A percentile compares a stretch with the other conserved stretches of the same genome.
These are phyloP conservation scores for Chironomus tentans DNA, from an alignment of 2,888 invertebrate species.

Conservation along the genomic window DNA sequence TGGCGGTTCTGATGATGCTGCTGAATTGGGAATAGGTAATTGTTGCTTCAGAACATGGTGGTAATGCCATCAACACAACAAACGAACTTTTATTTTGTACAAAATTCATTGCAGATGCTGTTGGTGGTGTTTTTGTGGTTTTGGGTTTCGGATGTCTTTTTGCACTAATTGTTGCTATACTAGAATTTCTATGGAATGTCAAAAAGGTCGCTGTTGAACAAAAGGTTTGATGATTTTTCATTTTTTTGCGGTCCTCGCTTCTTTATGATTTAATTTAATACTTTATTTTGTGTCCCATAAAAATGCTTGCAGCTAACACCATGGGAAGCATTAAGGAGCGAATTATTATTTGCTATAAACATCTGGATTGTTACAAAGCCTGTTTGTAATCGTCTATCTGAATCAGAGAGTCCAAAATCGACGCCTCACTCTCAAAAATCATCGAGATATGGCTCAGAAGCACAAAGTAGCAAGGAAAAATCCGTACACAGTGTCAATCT, in stretches of 20 bases:
- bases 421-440: slow-evolving; percentile 6
- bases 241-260: slow-evolving; percentile 29
- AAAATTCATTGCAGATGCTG: slow-evolving; percentile 49
- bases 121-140: slow-evolving; percentile 86
- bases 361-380: slow-evolving; percentile 67
- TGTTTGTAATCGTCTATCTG: slow-evolving; percentile 37
- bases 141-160: slow-evolving; percentile 62
- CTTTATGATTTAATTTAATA: no score
- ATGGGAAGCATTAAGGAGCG: slow-evolving; percentile 57
- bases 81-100: no score
- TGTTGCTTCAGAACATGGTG: background rate
- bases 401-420: slow-evolving; percentile 16
- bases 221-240: slow-evolving; percentile 46
- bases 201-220: slow-evolving; percentile 66
- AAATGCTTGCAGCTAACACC: slow-evolving; percentile 51
- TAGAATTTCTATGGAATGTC: slow-evolving; percentile 80
- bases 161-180: slow-evolving; percentile 63
- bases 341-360: slow-evolving; percentile 61
- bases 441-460: slow-evolving; percentile 4
- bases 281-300: background rate
- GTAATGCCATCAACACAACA: background rate
- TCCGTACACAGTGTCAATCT: background rate
- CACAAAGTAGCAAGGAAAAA: background rate
- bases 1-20: slow-evolving; percentile 34
- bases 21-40: slow-evolving; percentile 37